These are phyloP conservation scores for Diuraphis noxia DNA, from an alignment of 1,140 invertebrate species.

Conservation along the genomic window DNA sequence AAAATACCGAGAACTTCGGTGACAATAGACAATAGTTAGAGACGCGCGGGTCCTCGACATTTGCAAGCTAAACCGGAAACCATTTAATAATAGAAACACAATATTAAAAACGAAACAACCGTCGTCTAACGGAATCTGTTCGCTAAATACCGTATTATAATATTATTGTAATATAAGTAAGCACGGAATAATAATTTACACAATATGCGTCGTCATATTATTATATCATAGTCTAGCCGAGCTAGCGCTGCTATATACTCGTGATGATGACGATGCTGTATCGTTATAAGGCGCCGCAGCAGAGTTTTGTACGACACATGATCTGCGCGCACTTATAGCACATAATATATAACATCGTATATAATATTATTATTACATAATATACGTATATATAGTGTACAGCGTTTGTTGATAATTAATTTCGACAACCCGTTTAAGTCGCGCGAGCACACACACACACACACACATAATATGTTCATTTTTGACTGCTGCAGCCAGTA, in stretches of 20 bases:
- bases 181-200: background rate
- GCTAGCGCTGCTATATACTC: background rate
- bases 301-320: background rate
- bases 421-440: constrained; percentile 17
- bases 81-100: background rate
- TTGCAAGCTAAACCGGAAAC: background rate
- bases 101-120: background rate
- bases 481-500: background rate
- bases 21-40: too few relatives aligned
- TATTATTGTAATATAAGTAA: background rate
- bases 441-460: background rate
- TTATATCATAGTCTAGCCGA: background rate
- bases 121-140: background rate
- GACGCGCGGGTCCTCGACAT: too few relatives aligned
- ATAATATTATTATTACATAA: too few relatives aligned
- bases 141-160: background rate
- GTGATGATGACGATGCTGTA: background rate
- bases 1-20: too few relatives aligned
- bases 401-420: constrained; percentile 28
- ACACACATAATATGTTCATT: background rate
- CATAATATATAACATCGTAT: background rate
- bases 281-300: background rate
- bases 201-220: background rate
- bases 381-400: background rate
- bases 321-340: background rate